Conservation (phyloP, 2,797 vertebrate genomes). For the Cheirogaleus major region DNA sequence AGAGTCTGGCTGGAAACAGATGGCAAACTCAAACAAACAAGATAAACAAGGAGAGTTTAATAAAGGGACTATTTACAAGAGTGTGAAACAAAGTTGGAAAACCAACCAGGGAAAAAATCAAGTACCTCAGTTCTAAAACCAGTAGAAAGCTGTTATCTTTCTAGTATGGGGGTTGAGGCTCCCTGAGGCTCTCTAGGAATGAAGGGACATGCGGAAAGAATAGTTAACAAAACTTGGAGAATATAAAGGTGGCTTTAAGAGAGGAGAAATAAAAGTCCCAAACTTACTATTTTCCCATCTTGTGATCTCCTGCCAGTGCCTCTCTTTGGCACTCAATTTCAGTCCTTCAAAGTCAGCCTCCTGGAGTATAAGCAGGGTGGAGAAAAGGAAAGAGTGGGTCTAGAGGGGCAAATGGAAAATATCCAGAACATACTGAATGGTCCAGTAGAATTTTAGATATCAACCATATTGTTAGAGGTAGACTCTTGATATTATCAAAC, state of each 20-base stretch:
- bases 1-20: background rate
- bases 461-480: background rate
- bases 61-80: background rate
- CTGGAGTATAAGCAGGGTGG: background rate
- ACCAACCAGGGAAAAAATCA: background rate
- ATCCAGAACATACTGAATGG: background rate
- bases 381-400: background rate
- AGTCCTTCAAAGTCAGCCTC: background rate
- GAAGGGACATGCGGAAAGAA: background rate
- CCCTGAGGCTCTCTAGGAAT: background rate
- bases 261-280: background rate
- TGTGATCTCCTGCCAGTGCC: background rate
- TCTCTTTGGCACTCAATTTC: background rate
- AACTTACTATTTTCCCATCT: background rate
- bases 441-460: background rate
- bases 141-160: constrained; percentile 2
- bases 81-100: background rate
- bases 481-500: background rate
- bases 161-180: background rate
- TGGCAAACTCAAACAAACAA: background rate
- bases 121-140: background rate
- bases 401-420: constrained; percentile 11
- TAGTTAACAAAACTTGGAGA: background rate
- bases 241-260: background rate
- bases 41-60: background rate